These are phyloP conservation scores for Neosilurus mollespiculum DNA, from an alignment of 2,797 vertebrate species.

Conservation along the genomic window DNA sequence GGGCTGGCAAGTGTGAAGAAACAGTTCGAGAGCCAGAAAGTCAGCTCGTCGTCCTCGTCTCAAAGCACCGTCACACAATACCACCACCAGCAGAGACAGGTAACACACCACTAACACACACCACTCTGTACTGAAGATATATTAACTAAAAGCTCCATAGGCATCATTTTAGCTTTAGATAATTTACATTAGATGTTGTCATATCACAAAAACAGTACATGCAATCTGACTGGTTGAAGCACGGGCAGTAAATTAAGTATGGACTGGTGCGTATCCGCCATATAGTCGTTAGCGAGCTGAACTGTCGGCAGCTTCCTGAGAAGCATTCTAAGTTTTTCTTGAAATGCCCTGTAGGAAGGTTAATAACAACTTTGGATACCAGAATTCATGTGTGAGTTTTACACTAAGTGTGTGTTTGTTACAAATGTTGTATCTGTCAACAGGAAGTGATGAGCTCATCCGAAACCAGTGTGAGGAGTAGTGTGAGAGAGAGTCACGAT, in stretches of 20 bases:
- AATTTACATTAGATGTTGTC: too few species aligned
- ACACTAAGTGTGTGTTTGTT: not conserved
- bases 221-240: too few species aligned
- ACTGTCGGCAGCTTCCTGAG: too few species aligned
- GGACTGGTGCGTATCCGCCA: too few species aligned
- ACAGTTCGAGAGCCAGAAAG: constrained; percentile 87
- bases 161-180: not conserved
- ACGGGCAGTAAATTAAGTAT: too few species aligned
- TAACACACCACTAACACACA: constrained; percentile 31
- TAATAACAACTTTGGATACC: not conserved
- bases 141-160: not conserved
- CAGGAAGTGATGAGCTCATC: constrained; percentile 80
- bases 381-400: not conserved
- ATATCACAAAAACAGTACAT: too few species aligned
- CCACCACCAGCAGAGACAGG: constrained; percentile 76
- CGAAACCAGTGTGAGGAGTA: constrained; percentile 74
- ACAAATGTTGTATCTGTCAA: constrained; percentile 46
- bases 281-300: too few species aligned
- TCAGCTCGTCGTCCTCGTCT: constrained; percentile 70
- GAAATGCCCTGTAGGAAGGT: not conserved
- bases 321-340: too few species aligned
- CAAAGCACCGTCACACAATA: constrained; percentile 76
- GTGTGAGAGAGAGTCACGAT: constrained; percentile 70
- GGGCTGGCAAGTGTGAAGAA: constrained; percentile 91
- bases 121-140: not conserved